Percentiles rank a stretch among this genome's conserved stretches.
Evolutionary conservation across 1,140 invertebrate genomes (phyloP).

Genomic region (Anastatus disparis): DNA sequence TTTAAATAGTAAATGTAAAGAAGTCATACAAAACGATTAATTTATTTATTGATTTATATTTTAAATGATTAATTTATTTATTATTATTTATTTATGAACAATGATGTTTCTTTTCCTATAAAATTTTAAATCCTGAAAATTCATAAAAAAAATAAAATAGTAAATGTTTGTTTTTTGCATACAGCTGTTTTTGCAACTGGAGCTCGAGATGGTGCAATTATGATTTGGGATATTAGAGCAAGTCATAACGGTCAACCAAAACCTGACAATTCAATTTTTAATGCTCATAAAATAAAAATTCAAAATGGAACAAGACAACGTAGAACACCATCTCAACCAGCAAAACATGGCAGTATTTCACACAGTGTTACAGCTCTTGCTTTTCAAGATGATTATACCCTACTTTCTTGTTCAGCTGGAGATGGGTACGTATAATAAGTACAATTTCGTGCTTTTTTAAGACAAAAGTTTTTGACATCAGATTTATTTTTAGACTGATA

Average conservation of each 20-base stretch:
- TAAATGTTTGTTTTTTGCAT: conserved; percentile 44
- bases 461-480: neutral
- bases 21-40: no score
- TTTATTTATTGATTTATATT: no score
- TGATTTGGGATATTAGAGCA: conserved; percentile 83
- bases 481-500: conserved; percentile 69
- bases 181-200: conserved; percentile 85
- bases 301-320: neutral
- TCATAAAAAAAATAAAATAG: conserved; percentile 35
- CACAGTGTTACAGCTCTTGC: conserved; percentile 82
- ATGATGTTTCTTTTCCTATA: no score
- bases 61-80: no score
- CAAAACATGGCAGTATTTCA: conserved; percentile 40
- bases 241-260: conserved; percentile 65
- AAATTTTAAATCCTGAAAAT: no score
- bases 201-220: conserved; percentile 83
- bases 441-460: no score
- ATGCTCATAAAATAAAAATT: conserved; percentile 30
- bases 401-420: conserved; percentile 84
- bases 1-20: no score
- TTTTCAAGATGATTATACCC: conserved; percentile 80
- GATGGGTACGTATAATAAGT: conserved; percentile 72
- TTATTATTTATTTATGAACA: no score
- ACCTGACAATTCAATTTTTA: conserved; percentile 62
- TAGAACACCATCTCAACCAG: conserved; percentile 5